Conservation (phyloP, 2,113 vertebrate genomes). For the Castor canadensis region DNA sequence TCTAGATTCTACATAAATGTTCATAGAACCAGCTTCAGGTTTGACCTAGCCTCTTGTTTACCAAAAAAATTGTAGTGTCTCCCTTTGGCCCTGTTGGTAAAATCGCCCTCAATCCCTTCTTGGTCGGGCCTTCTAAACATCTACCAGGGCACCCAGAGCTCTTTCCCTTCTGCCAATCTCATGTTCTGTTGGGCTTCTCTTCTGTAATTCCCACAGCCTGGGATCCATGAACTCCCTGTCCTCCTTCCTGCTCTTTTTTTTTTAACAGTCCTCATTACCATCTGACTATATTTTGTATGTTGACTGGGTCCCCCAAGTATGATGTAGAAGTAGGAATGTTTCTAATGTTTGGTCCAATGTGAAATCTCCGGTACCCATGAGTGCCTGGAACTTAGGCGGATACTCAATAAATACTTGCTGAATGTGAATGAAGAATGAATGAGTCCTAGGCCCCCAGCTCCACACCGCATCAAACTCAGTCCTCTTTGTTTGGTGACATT, state of each 20-base stretch:
- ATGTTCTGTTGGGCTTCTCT: too few species aligned
- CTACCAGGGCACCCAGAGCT: background rate
- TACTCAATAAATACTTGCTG: background rate
- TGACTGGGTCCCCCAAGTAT: background rate
- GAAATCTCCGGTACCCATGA: background rate
- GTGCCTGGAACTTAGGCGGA: background rate
- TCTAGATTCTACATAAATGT: background rate
- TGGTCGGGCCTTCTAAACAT: background rate
- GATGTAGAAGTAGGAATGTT: background rate
- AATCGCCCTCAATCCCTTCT: too few species aligned
- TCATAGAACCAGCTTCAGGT: background rate
- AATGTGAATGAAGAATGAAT: too few species aligned
- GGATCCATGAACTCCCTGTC: background rate
- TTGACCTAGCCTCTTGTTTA: background rate
- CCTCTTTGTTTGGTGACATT: too few species aligned
- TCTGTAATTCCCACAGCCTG: background rate
- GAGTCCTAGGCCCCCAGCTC: too few species aligned
- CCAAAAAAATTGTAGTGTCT: background rate
- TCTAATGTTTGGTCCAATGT: background rate
- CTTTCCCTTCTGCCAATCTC: background rate
- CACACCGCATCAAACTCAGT: background rate
- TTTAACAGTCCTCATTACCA: too few species aligned
- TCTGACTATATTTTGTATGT: background rate
- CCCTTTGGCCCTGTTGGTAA: too few species aligned
- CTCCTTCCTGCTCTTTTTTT: background rate